Evolutionary conservation across 2,113 vertebrate species (phyloP).

Genomic region (Amia ocellicauda): DNA sequence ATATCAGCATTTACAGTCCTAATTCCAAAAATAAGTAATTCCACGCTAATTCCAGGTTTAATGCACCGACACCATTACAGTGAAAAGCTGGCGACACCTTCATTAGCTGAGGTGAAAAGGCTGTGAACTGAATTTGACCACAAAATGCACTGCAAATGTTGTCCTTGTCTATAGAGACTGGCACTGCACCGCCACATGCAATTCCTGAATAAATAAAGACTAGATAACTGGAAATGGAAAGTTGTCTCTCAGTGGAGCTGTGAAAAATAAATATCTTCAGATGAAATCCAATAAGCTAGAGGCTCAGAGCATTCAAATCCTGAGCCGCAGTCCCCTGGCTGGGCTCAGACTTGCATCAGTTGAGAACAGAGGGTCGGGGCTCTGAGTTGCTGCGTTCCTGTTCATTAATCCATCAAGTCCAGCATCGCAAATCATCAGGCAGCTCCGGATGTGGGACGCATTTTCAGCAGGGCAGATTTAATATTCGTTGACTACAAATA

Average conservation of each 20-base stretch:
- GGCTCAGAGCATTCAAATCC: slow-evolving; percentile 40
- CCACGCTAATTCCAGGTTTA: no score
- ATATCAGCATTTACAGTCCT: no score
- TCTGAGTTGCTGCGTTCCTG: slow-evolving; percentile 28
- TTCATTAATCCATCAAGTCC: slow-evolving; percentile 26
- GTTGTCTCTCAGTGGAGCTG: slow-evolving; percentile 40
- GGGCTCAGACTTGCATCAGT: slow-evolving; percentile 13
- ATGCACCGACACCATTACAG: no score
- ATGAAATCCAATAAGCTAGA: slow-evolving; percentile 53
- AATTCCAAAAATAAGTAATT: no score
- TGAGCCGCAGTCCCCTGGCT: slow-evolving; percentile 30
- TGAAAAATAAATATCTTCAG: slow-evolving; percentile 53
- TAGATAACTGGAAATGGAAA: slow-evolving; percentile 52
- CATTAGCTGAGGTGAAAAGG: no score
- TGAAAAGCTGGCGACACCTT: slow-evolving; percentile 8
- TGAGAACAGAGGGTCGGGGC: slow-evolving; percentile 16
- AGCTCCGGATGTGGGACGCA: slow-evolving; percentile 29
- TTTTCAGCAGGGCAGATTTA: slow-evolving; percentile 34
- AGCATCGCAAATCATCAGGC: slow-evolving; percentile 37
- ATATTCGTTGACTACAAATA: background rate
- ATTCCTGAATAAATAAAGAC: slow-evolving; percentile 59
- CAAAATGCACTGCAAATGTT: no score
- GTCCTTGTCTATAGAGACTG: slow-evolving; percentile 18
- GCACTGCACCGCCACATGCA: slow-evolving; percentile 33
- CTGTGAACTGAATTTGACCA: no score